Conservation (phyloP, 2,888 invertebrate species). For the Eristalinus sepulchralis region DNA sequence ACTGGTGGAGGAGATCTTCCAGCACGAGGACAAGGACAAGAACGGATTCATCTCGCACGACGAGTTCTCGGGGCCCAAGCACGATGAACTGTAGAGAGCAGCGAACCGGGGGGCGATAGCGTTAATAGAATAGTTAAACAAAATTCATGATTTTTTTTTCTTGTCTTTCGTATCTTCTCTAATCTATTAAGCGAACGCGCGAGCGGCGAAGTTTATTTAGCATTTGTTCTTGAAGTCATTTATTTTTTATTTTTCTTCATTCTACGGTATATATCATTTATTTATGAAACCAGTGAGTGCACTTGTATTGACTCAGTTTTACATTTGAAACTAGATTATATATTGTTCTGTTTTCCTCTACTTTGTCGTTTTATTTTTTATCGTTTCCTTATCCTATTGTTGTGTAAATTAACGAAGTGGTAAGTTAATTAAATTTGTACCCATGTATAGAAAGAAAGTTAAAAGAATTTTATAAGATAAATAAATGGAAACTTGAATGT, state of each 20-base stretch:
- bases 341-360: not conserved
- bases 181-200: constrained; percentile 29
- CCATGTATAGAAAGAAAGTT: constrained; percentile 11
- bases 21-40: constrained; percentile 97
- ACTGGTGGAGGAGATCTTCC: constrained; percentile 97
- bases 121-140: constrained; percentile 46
- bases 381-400: constrained; percentile 46
- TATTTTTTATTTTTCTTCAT: constrained; percentile 33
- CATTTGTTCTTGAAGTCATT: constrained; percentile 8
- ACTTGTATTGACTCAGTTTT: constrained; percentile 55
- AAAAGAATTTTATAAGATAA: constrained; percentile 33
- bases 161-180: constrained; percentile 18
- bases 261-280: constrained; percentile 49
- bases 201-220: constrained; percentile 27
- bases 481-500: constrained; percentile 45
- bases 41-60: constrained; percentile 97
- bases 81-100: constrained; percentile 92
- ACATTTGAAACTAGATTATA: constrained; percentile 28
- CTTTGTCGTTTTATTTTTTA: constrained; percentile 14
- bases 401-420: constrained; percentile 57
- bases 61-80: constrained; percentile 98
- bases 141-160: constrained; percentile 43
- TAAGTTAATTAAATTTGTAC: constrained; percentile 55
- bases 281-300: constrained; percentile 56
- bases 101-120: constrained; percentile 18